These are phyloP conservation scores for Puma concolor DNA, from an alignment of 2,113 vertebrate genomes.

Conservation along the genomic window DNA sequence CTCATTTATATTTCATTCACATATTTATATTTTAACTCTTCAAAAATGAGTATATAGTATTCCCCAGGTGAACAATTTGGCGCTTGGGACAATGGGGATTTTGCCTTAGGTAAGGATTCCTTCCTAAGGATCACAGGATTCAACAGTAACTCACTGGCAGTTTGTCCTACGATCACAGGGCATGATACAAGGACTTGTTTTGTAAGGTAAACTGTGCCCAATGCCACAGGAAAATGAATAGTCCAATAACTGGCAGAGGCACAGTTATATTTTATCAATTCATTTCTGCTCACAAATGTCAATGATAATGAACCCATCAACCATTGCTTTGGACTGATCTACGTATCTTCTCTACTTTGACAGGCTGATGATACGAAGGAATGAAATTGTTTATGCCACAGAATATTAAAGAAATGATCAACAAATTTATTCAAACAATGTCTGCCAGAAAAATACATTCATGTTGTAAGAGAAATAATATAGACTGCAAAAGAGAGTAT, in stretches of 20 bases:
- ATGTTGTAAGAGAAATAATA: background rate
- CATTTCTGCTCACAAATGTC: slow-evolving; percentile 39
- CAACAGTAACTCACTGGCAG: slow-evolving; percentile 35
- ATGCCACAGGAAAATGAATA: background rate
- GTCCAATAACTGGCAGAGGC: background rate
- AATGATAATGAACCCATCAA: background rate
- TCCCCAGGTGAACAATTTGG: background rate
- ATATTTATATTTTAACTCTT: background rate
- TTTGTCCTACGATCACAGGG: background rate
- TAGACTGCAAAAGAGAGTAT: background rate
- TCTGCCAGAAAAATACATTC: background rate
- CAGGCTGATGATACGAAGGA: background rate
- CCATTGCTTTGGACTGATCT: background rate
- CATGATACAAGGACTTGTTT: background rate
- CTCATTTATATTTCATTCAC: no score
- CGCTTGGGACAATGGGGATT: background rate
- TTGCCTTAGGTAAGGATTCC: background rate
- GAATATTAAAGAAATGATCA: background rate
- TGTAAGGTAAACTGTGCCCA: background rate
- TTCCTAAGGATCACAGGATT: slow-evolving; percentile 6
- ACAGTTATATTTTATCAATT: background rate
- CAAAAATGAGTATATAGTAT: background rate
- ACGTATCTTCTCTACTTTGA: background rate
- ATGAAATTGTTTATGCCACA: background rate
- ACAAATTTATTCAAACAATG: background rate